A percentile compares a stretch with the other conserved stretches of the same genome.
Evolutionary conservation across 2,797 vertebrate species (phyloP).

Genomic region (Urophycis tenuis): DNA sequence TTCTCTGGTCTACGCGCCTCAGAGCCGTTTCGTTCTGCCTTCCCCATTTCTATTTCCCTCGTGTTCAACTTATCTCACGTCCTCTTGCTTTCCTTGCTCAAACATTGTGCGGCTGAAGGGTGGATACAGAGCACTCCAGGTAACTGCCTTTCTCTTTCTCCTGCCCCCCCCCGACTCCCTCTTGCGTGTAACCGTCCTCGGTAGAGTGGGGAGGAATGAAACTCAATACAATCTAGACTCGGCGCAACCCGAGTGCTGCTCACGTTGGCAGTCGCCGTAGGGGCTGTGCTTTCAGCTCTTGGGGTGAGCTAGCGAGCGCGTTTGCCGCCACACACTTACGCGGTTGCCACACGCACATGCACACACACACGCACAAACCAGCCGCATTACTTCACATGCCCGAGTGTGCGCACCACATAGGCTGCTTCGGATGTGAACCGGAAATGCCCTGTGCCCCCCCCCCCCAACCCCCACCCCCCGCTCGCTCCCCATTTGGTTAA

Average conservation of each 20-base stretch:
- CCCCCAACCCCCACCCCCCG: too few species aligned
- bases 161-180: constrained; percentile 23
- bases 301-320: neutral
- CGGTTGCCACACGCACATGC: too few species aligned
- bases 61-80: constrained; percentile 61
- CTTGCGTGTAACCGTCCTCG: constrained; percentile 36
- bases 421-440: constrained; percentile 8
- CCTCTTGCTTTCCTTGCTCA: constrained; percentile 72
- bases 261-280: constrained; percentile 26
- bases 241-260: constrained; percentile 25
- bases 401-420: neutral
- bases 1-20: constrained; percentile 21
- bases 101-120: constrained; percentile 88
- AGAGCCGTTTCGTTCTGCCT: constrained; percentile 36
- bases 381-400: neutral
- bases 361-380: neutral
- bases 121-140: constrained; percentile 99
- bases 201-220: constrained; percentile 28
- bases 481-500: constrained; percentile 5
- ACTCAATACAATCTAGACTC: constrained; percentile 30
- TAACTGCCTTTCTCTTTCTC: constrained; percentile 73
- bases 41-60: constrained; percentile 50
- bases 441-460: neutral
- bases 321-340: neutral
- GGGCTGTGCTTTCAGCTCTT: constrained; percentile 29